phyloP scores from a whole-genome alignment of 2,888 invertebrate genomes.

The Andricus quercusramuli region DNA sequence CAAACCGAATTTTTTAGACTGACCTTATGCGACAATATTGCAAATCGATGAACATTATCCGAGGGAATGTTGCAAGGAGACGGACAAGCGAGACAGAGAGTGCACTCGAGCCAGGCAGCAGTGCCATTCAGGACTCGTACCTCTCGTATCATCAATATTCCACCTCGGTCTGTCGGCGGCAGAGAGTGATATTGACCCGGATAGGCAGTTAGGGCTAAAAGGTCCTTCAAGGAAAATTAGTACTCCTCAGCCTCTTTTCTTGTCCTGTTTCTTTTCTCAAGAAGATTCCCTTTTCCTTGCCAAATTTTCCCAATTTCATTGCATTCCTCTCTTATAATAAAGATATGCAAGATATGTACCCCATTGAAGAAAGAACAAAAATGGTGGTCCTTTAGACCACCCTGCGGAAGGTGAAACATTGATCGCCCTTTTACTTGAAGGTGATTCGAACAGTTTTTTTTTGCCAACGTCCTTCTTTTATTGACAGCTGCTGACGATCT shows the following conservation, averaged over 20 bases:
- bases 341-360: background rate
- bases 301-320: background rate
- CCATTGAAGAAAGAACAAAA: background rate
- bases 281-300: conserved; percentile 51
- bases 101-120: conserved; percentile 55
- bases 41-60: conserved; percentile 43
- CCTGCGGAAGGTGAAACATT: too few species aligned
- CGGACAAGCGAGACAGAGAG: conserved; percentile 46
- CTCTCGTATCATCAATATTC: conserved; percentile 57
- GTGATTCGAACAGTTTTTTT: too few species aligned
- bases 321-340: background rate
- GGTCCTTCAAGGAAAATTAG: conserved; percentile 73
- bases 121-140: conserved; percentile 55
- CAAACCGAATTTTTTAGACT: background rate
- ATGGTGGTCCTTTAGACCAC: background rate
- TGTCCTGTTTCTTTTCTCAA: conserved; percentile 52
- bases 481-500: too few species aligned
- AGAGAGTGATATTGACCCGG: conserved; percentile 74
- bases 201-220: conserved; percentile 77
- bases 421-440: too few species aligned
- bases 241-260: conserved; percentile 59
- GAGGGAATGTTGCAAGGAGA: conserved; percentile 47
- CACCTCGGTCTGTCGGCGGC: conserved; percentile 57
- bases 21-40: conserved; percentile 33
- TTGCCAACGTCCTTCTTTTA: too few species aligned